Conservation (phyloP, 1,140 invertebrate species). For the Micrasema longulum region DNA sequence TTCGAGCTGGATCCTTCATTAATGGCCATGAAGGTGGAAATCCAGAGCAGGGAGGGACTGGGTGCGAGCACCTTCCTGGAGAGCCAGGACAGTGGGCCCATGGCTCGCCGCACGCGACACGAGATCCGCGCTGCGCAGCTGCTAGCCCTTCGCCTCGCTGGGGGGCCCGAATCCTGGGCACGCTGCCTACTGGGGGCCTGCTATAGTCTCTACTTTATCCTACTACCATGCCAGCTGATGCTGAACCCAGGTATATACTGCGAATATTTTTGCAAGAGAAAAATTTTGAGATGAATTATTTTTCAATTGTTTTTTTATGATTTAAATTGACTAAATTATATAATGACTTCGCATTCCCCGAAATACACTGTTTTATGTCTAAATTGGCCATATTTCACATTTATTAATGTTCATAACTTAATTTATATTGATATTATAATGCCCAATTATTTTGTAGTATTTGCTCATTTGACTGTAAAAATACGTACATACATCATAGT, state of each 20-base stretch:
- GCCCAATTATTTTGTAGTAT: too few relatives aligned
- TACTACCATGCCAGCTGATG: slow-evolving; percentile 79
- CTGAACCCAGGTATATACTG: slow-evolving; percentile 58
- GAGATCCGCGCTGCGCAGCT: slow-evolving; percentile 94
- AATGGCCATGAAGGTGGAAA: slow-evolving; percentile 53
- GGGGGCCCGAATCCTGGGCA: slow-evolving; percentile 88
- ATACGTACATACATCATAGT: too few relatives aligned
- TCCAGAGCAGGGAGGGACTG: slow-evolving; percentile 13
- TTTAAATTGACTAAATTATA: too few relatives aligned
- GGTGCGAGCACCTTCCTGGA: slow-evolving; percentile 21
- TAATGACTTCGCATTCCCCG: too few relatives aligned
- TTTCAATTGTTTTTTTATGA: too few relatives aligned
- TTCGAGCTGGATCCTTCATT: slow-evolving; percentile 69
- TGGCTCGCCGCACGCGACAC: slow-evolving; percentile 93
- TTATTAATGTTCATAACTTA: too few relatives aligned
- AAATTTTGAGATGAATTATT: too few relatives aligned
- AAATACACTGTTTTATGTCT: too few relatives aligned
- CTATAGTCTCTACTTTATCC: slow-evolving; percentile 97
- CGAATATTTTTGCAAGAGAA: too few relatives aligned
- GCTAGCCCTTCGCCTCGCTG: slow-evolving; percentile 81
- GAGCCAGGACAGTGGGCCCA: slow-evolving; percentile 82
- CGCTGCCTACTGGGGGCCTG: slow-evolving; percentile 89
- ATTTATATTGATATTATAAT: too few relatives aligned
- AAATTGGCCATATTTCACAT: too few relatives aligned
- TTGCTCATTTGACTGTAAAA: too few relatives aligned